Evolutionary conservation across 2,888 invertebrate species (phyloP).

Genomic region (Octonoba sinensis): DNA sequence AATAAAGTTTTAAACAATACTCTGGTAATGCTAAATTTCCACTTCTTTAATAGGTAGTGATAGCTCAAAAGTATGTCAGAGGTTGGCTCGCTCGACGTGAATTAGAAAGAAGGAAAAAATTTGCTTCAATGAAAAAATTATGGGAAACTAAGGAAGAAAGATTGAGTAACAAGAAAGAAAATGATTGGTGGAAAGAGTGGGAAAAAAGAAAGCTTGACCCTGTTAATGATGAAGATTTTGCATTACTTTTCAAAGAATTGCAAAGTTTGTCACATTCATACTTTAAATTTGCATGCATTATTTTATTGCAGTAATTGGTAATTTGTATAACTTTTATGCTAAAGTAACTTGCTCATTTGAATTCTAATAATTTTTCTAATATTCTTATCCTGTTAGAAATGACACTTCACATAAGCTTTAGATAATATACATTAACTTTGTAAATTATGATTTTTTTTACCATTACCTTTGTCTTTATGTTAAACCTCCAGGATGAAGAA

Average conservation of each 20-base stretch:
- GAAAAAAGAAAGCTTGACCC: constrained; percentile 32
- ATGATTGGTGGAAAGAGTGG: constrained; percentile 24
- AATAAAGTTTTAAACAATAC: no score
- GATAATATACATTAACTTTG: no score
- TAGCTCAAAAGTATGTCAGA: constrained; percentile 34
- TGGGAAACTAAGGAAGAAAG: constrained; percentile 41
- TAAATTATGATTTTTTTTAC: no score
- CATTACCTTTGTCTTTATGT: no score
- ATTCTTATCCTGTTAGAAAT: no score
- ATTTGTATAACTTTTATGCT: not conserved
- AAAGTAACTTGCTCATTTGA: no score
- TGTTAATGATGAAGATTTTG: constrained; percentile 36
- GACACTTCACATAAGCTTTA: no score
- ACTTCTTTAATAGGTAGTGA: constrained; percentile 20
- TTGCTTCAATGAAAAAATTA: not conserved
- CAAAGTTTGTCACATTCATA: constrained; percentile 23
- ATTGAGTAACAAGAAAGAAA: constrained; percentile 8
- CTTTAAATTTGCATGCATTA: not conserved
- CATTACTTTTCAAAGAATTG: constrained; percentile 45
- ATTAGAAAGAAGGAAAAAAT: constrained; percentile 20
- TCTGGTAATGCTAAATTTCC: not conserved
- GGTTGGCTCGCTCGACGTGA: constrained; percentile 47
- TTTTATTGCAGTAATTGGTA: not conserved
- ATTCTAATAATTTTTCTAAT: not conserved
- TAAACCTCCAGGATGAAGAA: no score